Evolutionary conservation across 2,888 invertebrate species (phyloP), one percentile per base, ranked within the genome.

Genomic region (Drosophila recens): DNA sequence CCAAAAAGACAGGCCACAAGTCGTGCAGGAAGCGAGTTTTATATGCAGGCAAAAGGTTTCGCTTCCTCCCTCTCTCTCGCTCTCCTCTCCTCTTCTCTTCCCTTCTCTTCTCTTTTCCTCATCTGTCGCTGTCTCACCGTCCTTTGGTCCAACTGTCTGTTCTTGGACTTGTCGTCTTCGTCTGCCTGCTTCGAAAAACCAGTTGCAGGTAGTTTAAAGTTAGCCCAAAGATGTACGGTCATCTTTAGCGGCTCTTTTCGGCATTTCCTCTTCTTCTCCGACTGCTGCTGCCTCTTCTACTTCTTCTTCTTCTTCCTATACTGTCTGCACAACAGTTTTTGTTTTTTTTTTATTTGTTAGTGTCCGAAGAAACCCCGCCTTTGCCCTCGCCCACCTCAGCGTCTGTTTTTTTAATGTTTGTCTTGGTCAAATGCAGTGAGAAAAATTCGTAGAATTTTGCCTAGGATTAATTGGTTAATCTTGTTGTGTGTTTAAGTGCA

Each of bases 201-300:
- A 90, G 90, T 90, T 91, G 87, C 91, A 90, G 91, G 90, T 90
- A 90, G 90, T 87, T 87, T 87, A 83, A 87, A 86, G 76, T 89
- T 78, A 85, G 85, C 79, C 79, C 85, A 74, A 73, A 79, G 87
- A 79, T 72, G 81, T 80, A 78, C 72, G 88, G 79, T 78, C 77
- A 79, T 78, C 77, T 84, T 85, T 87, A 70, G 82, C 77, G 74
- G 72, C 76, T 82, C 75, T 86, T 86, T 77, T 79, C 79, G 79
- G 67, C 61, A 59, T 52, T 46, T 33, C 53, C 40, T 36, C 49
- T 15, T 52, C 71, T 13, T n/a, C 38, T 27, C 45, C n/a, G 23
- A 45, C 45, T 27, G 15, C 15, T 38, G 23, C 43, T 56, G 27
- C 8, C 4, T 6, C 46, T 52, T 15, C 46, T 13, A 30, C 53